phyloP scores from a whole-genome alignment of 2,888 invertebrate species.

The Leptopilina drosophilae region DNA sequence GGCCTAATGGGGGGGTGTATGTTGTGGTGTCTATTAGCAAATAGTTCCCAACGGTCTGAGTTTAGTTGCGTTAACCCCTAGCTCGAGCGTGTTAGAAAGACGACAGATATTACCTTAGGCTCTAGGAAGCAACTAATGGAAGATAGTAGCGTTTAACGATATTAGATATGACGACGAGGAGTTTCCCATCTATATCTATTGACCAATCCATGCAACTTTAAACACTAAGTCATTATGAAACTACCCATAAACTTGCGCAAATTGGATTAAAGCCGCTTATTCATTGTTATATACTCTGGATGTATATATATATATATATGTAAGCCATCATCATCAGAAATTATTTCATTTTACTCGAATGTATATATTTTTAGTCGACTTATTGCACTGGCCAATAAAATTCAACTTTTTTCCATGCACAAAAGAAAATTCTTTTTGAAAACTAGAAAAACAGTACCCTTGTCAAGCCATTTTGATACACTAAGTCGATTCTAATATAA shows the following conservation, averaged over 20 bases:
- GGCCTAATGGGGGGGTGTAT: constrained; percentile 69
- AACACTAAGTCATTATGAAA: constrained; percentile 26
- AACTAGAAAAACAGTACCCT: no score
- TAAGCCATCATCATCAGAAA: neutral
- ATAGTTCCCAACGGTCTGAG: constrained; percentile 73
- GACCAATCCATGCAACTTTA: constrained; percentile 16
- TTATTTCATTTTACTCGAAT: no score
- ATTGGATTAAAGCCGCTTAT: neutral
- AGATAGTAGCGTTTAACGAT: constrained; percentile 57
- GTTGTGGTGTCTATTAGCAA: constrained; percentile 73
- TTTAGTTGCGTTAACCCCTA: constrained; percentile 67
- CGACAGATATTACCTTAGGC: constrained; percentile 67
- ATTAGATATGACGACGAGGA: constrained; percentile 53
- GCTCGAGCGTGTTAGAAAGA: constrained; percentile 61
- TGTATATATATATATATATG: no score
- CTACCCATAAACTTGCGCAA: neutral
- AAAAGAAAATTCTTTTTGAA: no score
- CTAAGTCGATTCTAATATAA: no score
- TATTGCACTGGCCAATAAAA: no score
- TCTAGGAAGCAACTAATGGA: constrained; percentile 58
- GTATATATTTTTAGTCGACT: no score
- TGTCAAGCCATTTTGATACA: no score
- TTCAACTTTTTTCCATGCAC: no score
- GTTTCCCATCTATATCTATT: constrained; percentile 17
- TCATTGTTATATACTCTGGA: neutral